Conservation (phyloP, 2,113 vertebrate species). For the Harpagus bidentatus region DNA sequence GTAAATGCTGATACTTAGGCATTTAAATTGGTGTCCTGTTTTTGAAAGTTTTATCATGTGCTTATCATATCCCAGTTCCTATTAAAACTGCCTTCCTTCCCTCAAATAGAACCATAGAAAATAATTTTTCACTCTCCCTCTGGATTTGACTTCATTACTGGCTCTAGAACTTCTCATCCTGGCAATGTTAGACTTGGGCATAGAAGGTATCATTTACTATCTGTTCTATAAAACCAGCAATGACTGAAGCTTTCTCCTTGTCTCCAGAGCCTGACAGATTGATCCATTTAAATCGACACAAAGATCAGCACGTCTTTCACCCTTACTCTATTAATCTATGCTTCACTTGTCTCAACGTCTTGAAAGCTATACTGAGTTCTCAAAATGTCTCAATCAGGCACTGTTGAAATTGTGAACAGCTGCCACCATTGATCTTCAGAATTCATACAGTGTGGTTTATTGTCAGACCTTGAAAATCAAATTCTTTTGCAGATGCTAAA, state of each 20-base stretch:
- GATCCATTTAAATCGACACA: background rate
- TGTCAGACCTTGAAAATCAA: constrained; percentile 20
- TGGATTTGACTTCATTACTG: background rate
- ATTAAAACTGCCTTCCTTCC: background rate
- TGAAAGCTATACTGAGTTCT: background rate
- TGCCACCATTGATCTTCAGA: background rate
- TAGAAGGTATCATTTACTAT: background rate
- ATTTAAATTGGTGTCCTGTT: background rate
- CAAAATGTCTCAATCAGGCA: background rate
- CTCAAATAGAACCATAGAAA: background rate
- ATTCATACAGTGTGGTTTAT: background rate
- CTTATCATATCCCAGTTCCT: background rate
- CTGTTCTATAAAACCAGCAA: background rate
- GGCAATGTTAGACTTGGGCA: background rate
- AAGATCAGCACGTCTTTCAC: background rate
- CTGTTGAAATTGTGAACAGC: background rate
- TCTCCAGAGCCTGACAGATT: constrained; percentile 12
- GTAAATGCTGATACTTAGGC: background rate
- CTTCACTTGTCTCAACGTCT: background rate
- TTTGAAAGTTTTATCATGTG: background rate
- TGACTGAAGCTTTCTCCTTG: background rate
- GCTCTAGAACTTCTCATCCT: background rate
- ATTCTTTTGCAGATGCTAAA: background rate
- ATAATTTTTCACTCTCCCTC: background rate
- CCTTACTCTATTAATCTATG: constrained; percentile 21